A percentile compares a stretch with the other conserved stretches of the same genome.
phyloP scores from a whole-genome alignment of 35 echinoderm and acorn worm species.

The Amphiura filiformis region DNA sequence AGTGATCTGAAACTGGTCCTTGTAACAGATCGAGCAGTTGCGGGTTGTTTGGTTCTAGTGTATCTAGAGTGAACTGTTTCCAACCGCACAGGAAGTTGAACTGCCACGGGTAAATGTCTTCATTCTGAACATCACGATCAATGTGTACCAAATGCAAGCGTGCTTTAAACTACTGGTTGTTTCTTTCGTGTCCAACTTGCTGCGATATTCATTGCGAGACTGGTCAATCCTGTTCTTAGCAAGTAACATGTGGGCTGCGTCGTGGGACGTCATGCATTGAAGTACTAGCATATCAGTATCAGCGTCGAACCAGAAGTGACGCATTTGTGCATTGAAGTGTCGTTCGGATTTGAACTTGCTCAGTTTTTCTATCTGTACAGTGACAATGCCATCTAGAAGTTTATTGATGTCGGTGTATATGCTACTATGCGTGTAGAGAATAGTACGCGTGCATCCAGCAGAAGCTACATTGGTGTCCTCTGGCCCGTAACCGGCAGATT shows the following conservation, averaged over 20 bases:
- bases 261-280: conserved; percentile 25
- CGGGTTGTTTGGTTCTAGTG: conserved; percentile 5
- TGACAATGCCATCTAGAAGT: not conserved
- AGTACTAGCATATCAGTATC: conserved; percentile 12
- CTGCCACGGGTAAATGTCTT: conserved; percentile 11
- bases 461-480: not conserved
- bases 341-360: conserved; percentile 41
- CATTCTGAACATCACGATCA: conserved; percentile 1
- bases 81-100: conserved; percentile 53
- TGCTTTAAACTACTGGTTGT: not conserved
- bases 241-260: conserved; percentile 36
- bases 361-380: conserved; percentile 15
- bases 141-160: conserved; percentile 24
- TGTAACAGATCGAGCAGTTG: not conserved
- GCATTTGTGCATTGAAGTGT: conserved; percentile 14
- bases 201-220: conserved; percentile 1
- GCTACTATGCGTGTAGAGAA: conserved; percentile 26
- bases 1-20: not conserved
- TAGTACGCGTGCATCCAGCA: not conserved
- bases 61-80: conserved; percentile 37
- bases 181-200: not conserved
- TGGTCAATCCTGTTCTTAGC: conserved; percentile 27
- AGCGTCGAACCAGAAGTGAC: not conserved
- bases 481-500: too few species aligned
- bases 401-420: conserved; percentile 9